Percentiles rank a stretch among this genome's conserved stretches.
phyloP scores from a whole-genome alignment of 2,888 invertebrate genomes.

The Polydrusus pterygomalis region DNA sequence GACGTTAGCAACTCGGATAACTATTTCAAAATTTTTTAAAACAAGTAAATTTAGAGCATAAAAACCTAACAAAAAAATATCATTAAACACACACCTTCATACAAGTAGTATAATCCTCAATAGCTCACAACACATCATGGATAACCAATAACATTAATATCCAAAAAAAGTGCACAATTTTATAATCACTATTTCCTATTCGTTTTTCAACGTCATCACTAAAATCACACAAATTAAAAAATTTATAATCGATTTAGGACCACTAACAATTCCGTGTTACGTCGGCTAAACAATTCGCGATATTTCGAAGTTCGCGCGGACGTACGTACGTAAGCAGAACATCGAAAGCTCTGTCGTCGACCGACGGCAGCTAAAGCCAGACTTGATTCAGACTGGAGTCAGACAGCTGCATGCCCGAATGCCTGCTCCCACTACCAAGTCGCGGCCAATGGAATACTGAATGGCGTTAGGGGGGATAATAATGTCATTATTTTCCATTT shows the following conservation, averaged over 20 bases:
- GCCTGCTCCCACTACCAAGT: constrained; percentile 61
- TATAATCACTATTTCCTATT: neutral
- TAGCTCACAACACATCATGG: constrained; percentile 13
- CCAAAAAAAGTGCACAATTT: constrained; percentile 16
- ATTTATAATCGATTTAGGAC: constrained; percentile 15
- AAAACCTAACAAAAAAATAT: neutral
- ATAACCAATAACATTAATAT: constrained; percentile 8
- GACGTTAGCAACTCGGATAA: too few species aligned
- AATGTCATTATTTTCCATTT: constrained; percentile 72
- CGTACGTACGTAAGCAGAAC: constrained; percentile 32
- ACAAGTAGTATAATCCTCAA: constrained; percentile 24
- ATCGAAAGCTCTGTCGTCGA: constrained; percentile 32
- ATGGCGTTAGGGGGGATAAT: constrained; percentile 68
- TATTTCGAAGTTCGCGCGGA: constrained; percentile 42
- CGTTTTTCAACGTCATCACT: neutral
- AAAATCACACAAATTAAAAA: constrained; percentile 24
- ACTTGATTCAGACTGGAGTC: constrained; percentile 63
- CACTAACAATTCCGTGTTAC: constrained; percentile 15
- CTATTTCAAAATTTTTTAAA: too few species aligned
- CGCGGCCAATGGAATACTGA: constrained; percentile 64
- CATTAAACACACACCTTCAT: constrained; percentile 22
- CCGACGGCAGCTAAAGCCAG: constrained; percentile 56
- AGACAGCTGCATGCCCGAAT: constrained; percentile 67
- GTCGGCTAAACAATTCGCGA: constrained; percentile 3
- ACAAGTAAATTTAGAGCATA: neutral